Evolutionary conservation across 2,888 invertebrate species (phyloP).

Genomic region (Scaptomyza flava): DNA sequence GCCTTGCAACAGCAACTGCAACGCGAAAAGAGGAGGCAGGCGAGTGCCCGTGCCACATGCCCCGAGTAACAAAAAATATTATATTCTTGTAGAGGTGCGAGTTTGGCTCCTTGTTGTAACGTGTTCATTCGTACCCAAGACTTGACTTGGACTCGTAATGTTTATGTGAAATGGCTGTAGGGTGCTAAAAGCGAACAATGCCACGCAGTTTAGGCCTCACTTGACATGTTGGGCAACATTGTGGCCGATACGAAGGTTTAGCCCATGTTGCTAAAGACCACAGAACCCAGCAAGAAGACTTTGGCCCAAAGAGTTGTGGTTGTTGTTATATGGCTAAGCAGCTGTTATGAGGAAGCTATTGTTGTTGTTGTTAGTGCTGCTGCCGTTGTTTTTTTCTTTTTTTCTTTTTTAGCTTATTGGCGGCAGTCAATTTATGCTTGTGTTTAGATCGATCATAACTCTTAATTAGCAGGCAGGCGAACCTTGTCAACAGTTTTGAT

Average conservation of each 20-base stretch:
- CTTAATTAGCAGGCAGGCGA: conserved; percentile 71
- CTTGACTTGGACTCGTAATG: conserved; percentile 39
- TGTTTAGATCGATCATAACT: conserved; percentile 78
- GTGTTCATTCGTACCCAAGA: conserved; percentile 64
- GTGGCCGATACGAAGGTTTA: conserved; percentile 42
- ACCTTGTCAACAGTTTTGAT: conserved; percentile 78
- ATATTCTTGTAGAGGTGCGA: neutral
- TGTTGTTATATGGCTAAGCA: conserved; percentile 30
- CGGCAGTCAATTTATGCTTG: conserved; percentile 68
- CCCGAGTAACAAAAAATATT: conserved; percentile 47
- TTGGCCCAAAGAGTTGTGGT: conserved; percentile 7
- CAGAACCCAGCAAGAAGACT: conserved; percentile 8
- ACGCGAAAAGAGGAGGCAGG: conserved; percentile 44
- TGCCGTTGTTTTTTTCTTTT: too few relatives aligned
- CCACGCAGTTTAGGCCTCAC: conserved; percentile 61
- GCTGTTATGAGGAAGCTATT: conserved; percentile 54
- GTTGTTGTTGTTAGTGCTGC: conserved; percentile 13
- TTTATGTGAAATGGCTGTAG: conserved; percentile 71
- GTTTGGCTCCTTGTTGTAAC: conserved; percentile 60
- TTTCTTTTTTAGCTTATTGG: conserved; percentile 27
- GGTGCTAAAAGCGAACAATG: conserved; percentile 70
- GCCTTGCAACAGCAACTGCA: conserved; percentile 24
- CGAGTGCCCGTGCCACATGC: conserved; percentile 68
- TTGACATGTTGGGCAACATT: conserved; percentile 77
- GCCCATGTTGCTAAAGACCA: conserved; percentile 54